Percentiles rank a stretch among this genome's conserved stretches.
phyloP scores from a whole-genome alignment of 2,797 vertebrate genomes.

The Parambassis ranga region DNA sequence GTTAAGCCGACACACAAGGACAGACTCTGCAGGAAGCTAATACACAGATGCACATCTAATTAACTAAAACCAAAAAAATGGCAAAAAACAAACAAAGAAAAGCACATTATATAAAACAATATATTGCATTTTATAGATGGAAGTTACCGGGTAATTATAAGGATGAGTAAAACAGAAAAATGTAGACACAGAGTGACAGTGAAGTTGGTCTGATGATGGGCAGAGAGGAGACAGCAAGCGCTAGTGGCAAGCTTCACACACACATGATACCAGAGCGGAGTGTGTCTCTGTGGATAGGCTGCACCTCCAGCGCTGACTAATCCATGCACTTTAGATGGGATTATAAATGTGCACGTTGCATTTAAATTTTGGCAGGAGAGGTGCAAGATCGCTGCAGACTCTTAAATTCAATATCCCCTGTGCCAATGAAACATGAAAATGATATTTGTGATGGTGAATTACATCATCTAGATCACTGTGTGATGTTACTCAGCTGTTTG shows the following conservation, averaged over 20 bases:
- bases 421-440: neutral
- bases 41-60: no score
- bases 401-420: neutral
- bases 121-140: no score
- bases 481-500: neutral
- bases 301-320: conserved; percentile 5
- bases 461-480: neutral
- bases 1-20: no score
- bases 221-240: conserved; percentile 1
- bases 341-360: neutral
- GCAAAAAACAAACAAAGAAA: no score
- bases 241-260: neutral
- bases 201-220: conserved; percentile 9
- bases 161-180: neutral
- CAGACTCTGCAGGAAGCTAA: no score
- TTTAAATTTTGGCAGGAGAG: neutral
- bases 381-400: neutral
- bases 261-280: neutral
- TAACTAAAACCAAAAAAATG: no score
- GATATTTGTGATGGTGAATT: neutral
- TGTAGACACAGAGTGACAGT: neutral
- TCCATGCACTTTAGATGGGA: neutral
- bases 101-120: no score
- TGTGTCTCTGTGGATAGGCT: conserved; percentile 4
- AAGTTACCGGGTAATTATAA: neutral